Evolutionary conservation across 2,888 invertebrate species (phyloP), one percentile per base, ranked within the genome.

Genomic region (Hypselothyrea guttata): DNA sequence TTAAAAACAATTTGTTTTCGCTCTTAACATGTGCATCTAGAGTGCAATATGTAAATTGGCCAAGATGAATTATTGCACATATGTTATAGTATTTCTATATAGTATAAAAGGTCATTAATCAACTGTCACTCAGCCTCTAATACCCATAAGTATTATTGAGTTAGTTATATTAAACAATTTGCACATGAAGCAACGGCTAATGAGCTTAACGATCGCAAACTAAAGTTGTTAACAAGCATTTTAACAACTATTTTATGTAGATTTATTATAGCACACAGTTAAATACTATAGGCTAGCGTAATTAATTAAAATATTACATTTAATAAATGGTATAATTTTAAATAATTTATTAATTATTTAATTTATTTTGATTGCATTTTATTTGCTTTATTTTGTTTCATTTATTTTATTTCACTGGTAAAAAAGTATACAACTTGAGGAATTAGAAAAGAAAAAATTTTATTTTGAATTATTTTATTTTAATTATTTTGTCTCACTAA

Each of bases 21-120:
- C 53, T 57, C 35, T 30, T 15, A 49, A 33, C n/a, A 46, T 48
- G 61, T 61, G 49, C 65, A 60, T 42, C 8, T 53, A 56, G 28
- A 56, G 53, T 71, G 54, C 53, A 54, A 61, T 57, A 67, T 70
- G 70, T 46, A 67, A 70, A 70, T 71, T 38, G 13, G 28, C 30
- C 7, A 22, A 44, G 67, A 66, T 61, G 52, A 57, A 45, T 44
- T 48, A 42, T 53, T 48, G 31, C 2, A 30, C 49, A 62, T 38
- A 34, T 37, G 31, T n/a, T n/a, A n/a, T n/a, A n/a, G n/a, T 22
- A 22, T 22, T 22, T 22, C 22, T 22, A 5, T 22, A 5, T 22
- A 22, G 22, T 22, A 22, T 22, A 22, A 4, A 18, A 35, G 41
- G 48, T 52, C 51, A 70, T 70, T 70, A 67, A 70, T 71, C 67